Evolutionary conservation across 2,797 vertebrate species (phyloP).

Genomic region (Oryzias dopingdopingensis): DNA sequence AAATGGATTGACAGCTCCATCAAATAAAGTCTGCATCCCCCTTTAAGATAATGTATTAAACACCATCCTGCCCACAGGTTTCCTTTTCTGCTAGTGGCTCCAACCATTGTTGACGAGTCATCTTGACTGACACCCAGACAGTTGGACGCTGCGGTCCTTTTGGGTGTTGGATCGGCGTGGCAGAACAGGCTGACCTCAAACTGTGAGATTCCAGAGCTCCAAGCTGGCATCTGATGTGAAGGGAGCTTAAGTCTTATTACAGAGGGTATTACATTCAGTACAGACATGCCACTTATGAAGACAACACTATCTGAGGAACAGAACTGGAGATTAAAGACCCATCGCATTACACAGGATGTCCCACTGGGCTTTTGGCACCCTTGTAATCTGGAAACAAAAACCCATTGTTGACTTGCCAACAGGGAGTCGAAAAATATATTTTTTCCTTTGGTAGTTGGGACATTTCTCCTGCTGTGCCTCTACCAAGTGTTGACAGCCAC

Average conservation of each 20-base stretch:
- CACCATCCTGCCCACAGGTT: conserved; percentile 28
- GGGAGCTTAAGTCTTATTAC: conserved; percentile 71
- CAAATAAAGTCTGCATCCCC: conserved; percentile 42
- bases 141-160: conserved; percentile 58
- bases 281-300: conserved; percentile 69
- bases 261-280: conserved; percentile 69
- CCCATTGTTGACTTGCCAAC: conserved; percentile 52
- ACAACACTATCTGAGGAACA: conserved; percentile 69
- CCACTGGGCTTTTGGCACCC: conserved; percentile 46
- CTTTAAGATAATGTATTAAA: conserved; percentile 51
- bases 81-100: conserved; percentile 34
- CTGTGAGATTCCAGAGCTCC: conserved; percentile 48
- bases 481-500: conserved; percentile 23
- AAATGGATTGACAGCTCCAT: conserved; percentile 54
- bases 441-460: conserved; percentile 25
- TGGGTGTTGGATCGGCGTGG: conserved; percentile 40
- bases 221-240: conserved; percentile 58
- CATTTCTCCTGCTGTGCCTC: conserved; percentile 34
- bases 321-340: conserved; percentile 66
- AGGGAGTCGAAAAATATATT: conserved; percentile 43
- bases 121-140: conserved; percentile 47
- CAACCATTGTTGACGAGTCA: conserved; percentile 44
- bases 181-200: conserved; percentile 48
- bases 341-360: conserved; percentile 60
- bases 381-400: conserved; percentile 68